These are phyloP conservation scores for Drosophila leontia DNA, from an alignment of 1,140 invertebrate genomes.

Conservation along the genomic window DNA sequence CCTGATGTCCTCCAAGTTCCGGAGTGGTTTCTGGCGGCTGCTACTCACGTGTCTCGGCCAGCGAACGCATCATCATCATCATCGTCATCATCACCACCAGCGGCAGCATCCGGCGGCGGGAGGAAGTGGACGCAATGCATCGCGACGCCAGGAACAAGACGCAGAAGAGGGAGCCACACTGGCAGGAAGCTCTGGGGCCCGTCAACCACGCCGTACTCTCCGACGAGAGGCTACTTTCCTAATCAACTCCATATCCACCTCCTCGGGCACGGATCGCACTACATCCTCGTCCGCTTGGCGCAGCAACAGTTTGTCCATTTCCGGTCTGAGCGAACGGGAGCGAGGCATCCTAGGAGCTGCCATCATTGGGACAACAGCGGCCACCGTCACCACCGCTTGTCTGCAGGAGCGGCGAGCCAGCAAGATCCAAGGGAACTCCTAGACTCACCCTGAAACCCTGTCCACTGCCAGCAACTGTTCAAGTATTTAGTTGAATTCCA, in stretches of 20 bases:
- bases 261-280: constrained; percentile 75
- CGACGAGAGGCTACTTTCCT: constrained; percentile 77
- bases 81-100: constrained; percentile 48
- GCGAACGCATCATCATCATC: constrained; percentile 49
- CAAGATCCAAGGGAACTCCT: constrained; percentile 42
- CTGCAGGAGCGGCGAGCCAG: constrained; percentile 61
- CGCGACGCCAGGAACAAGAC: constrained; percentile 38
- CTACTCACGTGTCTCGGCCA: constrained; percentile 68
- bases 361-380: constrained; percentile 72
- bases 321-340: constrained; percentile 58
- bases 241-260: constrained; percentile 78
- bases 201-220: constrained; percentile 55
- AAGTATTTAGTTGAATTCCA: constrained; percentile 75
- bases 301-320: constrained; percentile 71
- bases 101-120: constrained; percentile 22
- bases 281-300: constrained; percentile 69
- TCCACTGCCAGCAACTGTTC: constrained; percentile 25
- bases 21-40: constrained; percentile 89
- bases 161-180: constrained; percentile 37
- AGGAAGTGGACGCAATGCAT: constrained; percentile 50
- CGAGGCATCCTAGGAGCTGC: constrained; percentile 63
- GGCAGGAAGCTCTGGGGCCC: constrained; percentile 3
- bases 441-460: background rate
- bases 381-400: constrained; percentile 70
- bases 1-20: constrained; percentile 95